phyloP scores from a whole-genome alignment of 1,140 invertebrate genomes.

The Hylaeus anthracinus region DNA sequence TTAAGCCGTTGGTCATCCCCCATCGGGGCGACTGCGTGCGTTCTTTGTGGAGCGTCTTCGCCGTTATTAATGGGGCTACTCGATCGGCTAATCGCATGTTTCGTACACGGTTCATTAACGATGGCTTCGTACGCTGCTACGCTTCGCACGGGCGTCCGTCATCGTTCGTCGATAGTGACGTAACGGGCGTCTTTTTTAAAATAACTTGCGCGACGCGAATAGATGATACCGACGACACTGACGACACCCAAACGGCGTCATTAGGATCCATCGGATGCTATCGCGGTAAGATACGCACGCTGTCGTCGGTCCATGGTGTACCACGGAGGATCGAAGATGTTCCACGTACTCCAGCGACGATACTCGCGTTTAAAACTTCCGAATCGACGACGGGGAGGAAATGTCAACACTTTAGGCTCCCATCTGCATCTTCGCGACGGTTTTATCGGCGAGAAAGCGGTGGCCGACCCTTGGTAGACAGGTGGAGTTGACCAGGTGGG shows the following conservation, averaged over 20 bases:
- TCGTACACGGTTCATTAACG: slow-evolving; percentile 57
- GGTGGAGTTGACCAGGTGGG: not conserved
- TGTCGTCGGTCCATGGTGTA: not conserved
- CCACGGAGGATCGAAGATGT: not conserved
- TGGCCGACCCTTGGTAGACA: not conserved
- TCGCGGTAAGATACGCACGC: not conserved
- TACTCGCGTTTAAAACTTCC: not conserved
- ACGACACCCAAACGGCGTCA: slow-evolving; percentile 18
- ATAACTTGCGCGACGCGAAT: slow-evolving; percentile 21
- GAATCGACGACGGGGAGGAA: too few species aligned
- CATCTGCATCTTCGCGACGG: not conserved
- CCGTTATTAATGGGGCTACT: slow-evolving; percentile 59
- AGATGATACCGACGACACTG: slow-evolving; percentile 15
- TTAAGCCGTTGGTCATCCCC: not conserved
- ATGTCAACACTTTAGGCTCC: not conserved
- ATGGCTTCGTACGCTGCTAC: slow-evolving; percentile 50
- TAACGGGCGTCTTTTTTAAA: slow-evolving; percentile 51
- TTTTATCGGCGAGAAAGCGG: not conserved
- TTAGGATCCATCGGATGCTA: slow-evolving; percentile 39
- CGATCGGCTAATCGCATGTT: slow-evolving; percentile 54
- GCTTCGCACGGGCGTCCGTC: slow-evolving; percentile 50
- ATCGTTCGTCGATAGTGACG: slow-evolving; percentile 60
- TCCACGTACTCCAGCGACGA: not conserved
- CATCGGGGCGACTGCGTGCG: slow-evolving; percentile 27
- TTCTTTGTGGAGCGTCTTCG: slow-evolving; percentile 35